Evolutionary conservation across 2,113 vertebrate species (phyloP).

Genomic region (Pheucticus melanocephalus): DNA sequence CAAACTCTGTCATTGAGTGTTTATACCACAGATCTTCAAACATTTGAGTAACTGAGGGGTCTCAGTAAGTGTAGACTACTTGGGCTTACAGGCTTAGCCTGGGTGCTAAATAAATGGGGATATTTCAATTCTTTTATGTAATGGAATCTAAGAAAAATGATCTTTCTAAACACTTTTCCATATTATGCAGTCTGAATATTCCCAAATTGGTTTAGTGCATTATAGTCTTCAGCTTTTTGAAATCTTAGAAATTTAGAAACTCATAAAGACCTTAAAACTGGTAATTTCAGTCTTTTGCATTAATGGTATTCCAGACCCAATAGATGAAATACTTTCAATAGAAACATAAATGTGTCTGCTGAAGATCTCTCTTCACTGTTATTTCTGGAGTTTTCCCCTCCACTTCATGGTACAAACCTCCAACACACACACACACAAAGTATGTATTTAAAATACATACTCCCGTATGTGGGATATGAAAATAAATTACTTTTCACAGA

Average conservation of each 20-base stretch:
- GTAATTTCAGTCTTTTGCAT: neutral
- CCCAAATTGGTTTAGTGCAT: neutral
- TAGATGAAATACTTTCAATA: neutral
- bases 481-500: neutral
- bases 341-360: neutral
- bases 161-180: neutral
- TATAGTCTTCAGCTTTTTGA: neutral
- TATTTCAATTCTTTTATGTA: neutral
- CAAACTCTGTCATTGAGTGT: neutral
- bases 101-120: neutral
- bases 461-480: neutral
- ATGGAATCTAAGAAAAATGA: neutral
- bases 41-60: neutral
- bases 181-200: neutral
- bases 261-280: neutral
- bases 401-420: neutral
- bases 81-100: neutral
- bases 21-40: neutral
- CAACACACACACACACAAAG: rapidly evolving
- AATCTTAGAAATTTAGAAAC: neutral
- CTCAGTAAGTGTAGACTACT: neutral
- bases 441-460: neutral
- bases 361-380: neutral
- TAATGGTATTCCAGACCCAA: neutral
- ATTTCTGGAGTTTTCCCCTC: neutral